Evolutionary conservation across 2,113 vertebrate species (phyloP).

Genomic region (Urocolius indicus): DNA sequence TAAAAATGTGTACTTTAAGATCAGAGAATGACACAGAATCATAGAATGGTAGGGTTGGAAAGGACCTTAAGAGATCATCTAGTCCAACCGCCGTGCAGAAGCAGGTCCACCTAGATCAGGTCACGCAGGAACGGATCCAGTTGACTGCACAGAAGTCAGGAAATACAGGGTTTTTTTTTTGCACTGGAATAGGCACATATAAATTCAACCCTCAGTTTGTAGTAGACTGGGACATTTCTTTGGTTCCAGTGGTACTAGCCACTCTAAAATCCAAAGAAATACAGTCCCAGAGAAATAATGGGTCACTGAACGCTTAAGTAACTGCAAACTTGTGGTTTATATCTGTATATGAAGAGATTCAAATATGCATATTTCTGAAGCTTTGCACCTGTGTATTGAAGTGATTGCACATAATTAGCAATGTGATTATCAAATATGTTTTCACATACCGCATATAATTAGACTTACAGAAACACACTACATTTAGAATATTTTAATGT

Average conservation of each 20-base stretch:
- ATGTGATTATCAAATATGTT: conserved; percentile 68
- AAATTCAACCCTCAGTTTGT: background rate
- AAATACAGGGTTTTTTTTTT: background rate
- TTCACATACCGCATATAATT: conserved; percentile 57
- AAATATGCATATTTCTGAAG: conserved; percentile 41
- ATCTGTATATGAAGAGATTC: background rate
- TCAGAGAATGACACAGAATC: background rate
- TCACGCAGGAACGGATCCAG: too few species aligned
- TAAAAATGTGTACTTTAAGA: background rate
- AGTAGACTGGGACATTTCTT: background rate
- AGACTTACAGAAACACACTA: conserved; percentile 66
- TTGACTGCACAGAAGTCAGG: background rate
- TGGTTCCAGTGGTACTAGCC: background rate
- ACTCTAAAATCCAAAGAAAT: background rate
- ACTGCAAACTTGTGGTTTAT: background rate
- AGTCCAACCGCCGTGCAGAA: too few species aligned
- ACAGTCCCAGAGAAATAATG: background rate
- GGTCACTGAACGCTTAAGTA: background rate
- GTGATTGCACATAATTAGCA: conserved; percentile 66
- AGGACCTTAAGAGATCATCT: too few species aligned
- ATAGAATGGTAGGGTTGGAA: too few species aligned
- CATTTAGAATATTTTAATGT: conserved; percentile 71
- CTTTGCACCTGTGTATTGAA: conserved; percentile 67
- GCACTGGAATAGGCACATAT: background rate
- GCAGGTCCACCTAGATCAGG: too few species aligned